Evolutionary conservation across 2,797 vertebrate species (phyloP), one percentile per base, ranked within the genome.

Genomic region (Lycodopsis pacificus): DNA sequence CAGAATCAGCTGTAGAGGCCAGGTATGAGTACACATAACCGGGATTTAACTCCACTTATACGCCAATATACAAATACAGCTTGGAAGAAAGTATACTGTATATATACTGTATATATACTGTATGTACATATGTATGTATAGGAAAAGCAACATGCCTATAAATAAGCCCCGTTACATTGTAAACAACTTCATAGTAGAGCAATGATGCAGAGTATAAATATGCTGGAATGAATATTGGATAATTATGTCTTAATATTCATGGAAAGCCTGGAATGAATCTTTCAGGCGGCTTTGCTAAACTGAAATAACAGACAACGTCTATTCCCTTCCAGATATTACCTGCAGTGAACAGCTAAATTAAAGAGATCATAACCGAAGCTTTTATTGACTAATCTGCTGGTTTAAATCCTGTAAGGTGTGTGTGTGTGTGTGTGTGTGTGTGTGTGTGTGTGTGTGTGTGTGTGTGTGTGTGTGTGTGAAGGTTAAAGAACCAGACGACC

Each of bases 241-340:
- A 11, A 59, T 75, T 73, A 22, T 34, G 22, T 59, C 32, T 79
- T 49, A 17, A 74, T 74, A 44, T 80, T 66, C 7, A 64, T 49
- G 67, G 71, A 56, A n/a, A 36, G 4, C 17, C 54, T 19, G 36
- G n/a, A 34, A 30, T 30, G 11, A 63, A 32, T 58, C 68, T 20
- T 61, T 10, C 11, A 36, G 19, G 46, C 36, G 7, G 19, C 19
- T 53, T 63, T 36, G 42, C 66, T 75, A 2, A 13, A 44, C 56
- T 56, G 49, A 71, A 75, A 67, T 51, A 49, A 44, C 14, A 2
- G 0, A 0, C 9, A 6, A 32, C 25, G 57, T 69, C 71, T 57
- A 0, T 77, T 76, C 14, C 81, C 44, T 25, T 65, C 5, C 6
- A 22, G 61, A 75, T 49, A 70, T 65, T 19, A 73, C 64, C 30